Conservation (phyloP, 1,140 invertebrate genomes). For the Lordiphosa mommai region DNA sequence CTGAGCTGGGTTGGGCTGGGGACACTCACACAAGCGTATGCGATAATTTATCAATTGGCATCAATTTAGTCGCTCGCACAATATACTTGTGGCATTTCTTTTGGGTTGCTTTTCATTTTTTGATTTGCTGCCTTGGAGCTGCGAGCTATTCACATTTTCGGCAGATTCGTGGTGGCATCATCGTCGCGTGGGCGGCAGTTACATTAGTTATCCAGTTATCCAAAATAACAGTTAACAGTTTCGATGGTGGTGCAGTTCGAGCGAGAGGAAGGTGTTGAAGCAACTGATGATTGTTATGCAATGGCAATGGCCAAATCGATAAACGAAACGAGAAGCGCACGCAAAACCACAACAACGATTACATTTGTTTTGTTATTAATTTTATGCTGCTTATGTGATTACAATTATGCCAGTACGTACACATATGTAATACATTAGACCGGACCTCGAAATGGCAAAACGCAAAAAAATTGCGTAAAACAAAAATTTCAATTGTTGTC, state of each 20-base stretch:
- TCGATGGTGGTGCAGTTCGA: slow-evolving; percentile 5
- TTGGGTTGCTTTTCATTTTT: slow-evolving; percentile 26
- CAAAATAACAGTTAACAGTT: slow-evolving; percentile 34
- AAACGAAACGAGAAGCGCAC: slow-evolving; percentile 38
- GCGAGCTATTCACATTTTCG: slow-evolving; percentile 19
- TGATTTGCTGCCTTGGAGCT: slow-evolving; percentile 30
- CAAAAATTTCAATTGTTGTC: too few relatives aligned
- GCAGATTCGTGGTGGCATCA: slow-evolving; percentile 24
- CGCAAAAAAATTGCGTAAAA: too few relatives aligned
- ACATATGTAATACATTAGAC: not conserved
- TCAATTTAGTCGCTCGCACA: slow-evolving; percentile 56
- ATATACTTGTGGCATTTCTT: slow-evolving; percentile 48
- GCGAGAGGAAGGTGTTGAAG: slow-evolving; percentile 24
- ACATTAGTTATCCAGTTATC: too few relatives aligned
- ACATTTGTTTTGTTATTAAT: slow-evolving; percentile 62
- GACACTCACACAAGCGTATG: slow-evolving; percentile 25
- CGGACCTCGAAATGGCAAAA: too few relatives aligned
- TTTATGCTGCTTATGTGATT: slow-evolving; percentile 70
- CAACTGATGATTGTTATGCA: slow-evolving; percentile 65
- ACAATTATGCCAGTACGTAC: slow-evolving; percentile 70
- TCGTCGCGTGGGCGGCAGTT: slow-evolving; percentile 4
- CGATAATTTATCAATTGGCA: slow-evolving; percentile 77
- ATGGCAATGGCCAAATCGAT: slow-evolving; percentile 66
- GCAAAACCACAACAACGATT: slow-evolving; percentile 52
- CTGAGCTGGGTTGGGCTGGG: slow-evolving; percentile 1